phyloP scores from a whole-genome alignment of 2,888 invertebrate genomes.

The Incurvaria masculella region DNA sequence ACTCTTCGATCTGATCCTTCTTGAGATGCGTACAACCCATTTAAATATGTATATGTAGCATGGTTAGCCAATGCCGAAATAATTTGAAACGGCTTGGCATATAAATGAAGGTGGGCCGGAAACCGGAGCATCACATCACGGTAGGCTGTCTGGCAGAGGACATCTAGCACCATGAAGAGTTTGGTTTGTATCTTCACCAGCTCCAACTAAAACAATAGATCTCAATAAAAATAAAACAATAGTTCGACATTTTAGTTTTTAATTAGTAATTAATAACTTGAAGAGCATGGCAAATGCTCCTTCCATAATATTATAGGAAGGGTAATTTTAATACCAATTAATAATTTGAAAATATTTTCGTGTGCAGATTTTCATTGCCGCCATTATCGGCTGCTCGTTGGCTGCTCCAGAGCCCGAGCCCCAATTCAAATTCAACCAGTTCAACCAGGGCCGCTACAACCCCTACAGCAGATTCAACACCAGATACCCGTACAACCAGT shows the following conservation, averaged over 20 bases:
- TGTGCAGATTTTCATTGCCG: not conserved
- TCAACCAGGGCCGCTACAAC: slow-evolving; percentile 11
- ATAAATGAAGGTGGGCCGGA: not conserved
- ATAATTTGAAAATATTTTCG: not conserved
- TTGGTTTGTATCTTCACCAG: not conserved
- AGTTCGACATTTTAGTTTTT: no score
- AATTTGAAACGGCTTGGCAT: not conserved
- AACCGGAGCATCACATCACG: not conserved
- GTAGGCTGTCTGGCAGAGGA: not conserved
- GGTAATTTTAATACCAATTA: not conserved
- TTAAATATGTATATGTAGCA: not conserved
- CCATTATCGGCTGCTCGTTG: not conserved
- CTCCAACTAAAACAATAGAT: no score
- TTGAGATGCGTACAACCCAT: no score
- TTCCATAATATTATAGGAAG: no score
- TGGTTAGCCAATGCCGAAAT: not conserved
- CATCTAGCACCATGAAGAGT: not conserved
- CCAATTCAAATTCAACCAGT: slow-evolving; percentile 7
- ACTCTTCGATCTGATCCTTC: not conserved
- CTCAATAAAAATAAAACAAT: no score
- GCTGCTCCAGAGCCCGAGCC: not conserved
- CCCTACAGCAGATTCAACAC: slow-evolving; percentile 14
- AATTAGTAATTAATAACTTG: no score
- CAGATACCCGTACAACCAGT: slow-evolving; percentile 11
- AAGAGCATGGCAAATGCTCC: no score